Evolutionary conservation across 2,888 invertebrate genomes (phyloP).

Genomic region (Eupithecia pulchellata): DNA sequence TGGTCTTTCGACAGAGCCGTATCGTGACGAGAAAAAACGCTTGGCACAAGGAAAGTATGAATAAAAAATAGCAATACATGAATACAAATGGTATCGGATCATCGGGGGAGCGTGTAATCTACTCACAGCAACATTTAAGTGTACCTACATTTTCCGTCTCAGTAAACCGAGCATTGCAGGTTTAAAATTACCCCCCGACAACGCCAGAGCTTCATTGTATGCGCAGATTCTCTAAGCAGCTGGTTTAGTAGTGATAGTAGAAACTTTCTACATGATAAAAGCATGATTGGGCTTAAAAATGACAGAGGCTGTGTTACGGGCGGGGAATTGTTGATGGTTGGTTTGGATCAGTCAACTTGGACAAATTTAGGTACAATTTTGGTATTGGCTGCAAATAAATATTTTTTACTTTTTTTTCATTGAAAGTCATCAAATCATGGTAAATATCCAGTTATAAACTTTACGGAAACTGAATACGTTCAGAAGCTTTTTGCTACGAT

Average conservation of each 20-base stretch:
- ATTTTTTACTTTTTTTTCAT: too few species aligned
- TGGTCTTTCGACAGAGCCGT: too few species aligned
- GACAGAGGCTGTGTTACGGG: neutral
- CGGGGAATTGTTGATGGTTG: neutral
- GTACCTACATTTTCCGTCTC: constrained; percentile 36
- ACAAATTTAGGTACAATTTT: too few species aligned
- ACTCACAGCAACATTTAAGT: constrained; percentile 33
- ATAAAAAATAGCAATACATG: too few species aligned
- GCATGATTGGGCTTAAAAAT: neutral
- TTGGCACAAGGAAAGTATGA: too few species aligned
- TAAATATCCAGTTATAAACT: too few species aligned
- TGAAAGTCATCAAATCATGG: too few species aligned
- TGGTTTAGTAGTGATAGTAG: neutral
- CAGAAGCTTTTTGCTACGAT: neutral
- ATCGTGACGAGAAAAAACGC: too few species aligned
- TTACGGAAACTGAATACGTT: neutral
- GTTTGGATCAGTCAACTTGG: too few species aligned
- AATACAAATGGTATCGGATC: neutral
- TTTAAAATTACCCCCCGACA: constrained; percentile 35
- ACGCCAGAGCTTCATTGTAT: constrained; percentile 18
- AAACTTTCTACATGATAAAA: neutral
- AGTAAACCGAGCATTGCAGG: constrained; percentile 35
- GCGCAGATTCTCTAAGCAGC: constrained; percentile 3
- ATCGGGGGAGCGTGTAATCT: constrained; percentile 33
- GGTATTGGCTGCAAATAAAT: too few species aligned